Evolutionary conservation across 2,888 invertebrate genomes (phyloP), one percentile per base, ranked within the genome.

Genomic region (Eledone cirrhosa): DNA sequence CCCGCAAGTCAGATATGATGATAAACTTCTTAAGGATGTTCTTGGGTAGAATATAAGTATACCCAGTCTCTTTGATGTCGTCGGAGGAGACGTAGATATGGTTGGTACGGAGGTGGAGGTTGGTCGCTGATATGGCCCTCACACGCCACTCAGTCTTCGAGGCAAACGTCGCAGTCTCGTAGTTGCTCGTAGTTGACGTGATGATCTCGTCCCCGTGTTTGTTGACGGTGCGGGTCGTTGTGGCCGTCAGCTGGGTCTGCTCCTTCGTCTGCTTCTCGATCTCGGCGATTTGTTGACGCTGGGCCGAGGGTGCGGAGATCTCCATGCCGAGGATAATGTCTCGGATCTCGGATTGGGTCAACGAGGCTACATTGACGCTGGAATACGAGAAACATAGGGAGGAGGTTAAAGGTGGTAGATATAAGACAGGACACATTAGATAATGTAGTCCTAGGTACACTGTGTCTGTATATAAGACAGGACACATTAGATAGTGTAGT

Each of bases 221-320:
- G 92, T 99, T 99, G 77, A 99, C 99, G 0, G 99, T 99, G 81
- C 97, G 93, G 0, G 99, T 99, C 0, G 99, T 99, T 2, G 99
- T 99, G 0, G 99, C 99, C 0, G 99, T 99, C 69, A 99, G 93
- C 91, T 99, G 99, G 27, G 91, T 91, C 92, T 99, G 99, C 90
- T 99, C 99, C 91, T 99, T 99, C 75, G 99, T 99, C 92, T 99
- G 99, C 90, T 99, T 99, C 92, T 99, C 99, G 85, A 99, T 99
- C 92, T 99, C 99, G 3, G 99, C 99, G 86, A 99, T 99, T 92
- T 99, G 99, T 90, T 99, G 99, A 72, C 99, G 93, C 89, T 99
- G 99, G 0, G 98, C 98, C 0, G 98, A 99, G 0, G 99, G 99
- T 1, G 99, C 99, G 22, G 98, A 98, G 84, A 99, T 99, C 92